A percentile compares a stretch with the other conserved stretches of the same genome.
These are phyloP conservation scores for Cyanoramphus novaezelandiae DNA, from an alignment of 2,113 vertebrate genomes.

Conservation along the genomic window DNA sequence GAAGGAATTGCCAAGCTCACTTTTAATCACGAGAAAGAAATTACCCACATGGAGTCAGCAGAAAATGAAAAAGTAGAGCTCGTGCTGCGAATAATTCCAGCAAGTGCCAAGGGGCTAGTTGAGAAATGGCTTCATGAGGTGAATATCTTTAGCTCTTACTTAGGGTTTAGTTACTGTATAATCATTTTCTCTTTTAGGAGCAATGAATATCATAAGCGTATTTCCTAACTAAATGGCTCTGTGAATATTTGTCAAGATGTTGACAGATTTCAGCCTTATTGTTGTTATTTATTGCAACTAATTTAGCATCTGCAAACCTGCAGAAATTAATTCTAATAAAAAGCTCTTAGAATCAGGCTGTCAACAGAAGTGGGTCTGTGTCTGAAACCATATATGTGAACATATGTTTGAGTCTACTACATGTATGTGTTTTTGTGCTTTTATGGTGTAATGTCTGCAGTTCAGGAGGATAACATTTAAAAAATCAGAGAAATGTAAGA, in stretches of 20 bases:
- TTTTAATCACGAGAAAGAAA: constrained; percentile 80
- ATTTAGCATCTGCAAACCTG: constrained; percentile 48
- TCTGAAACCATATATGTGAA: constrained; percentile 45
- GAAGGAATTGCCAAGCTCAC: constrained; percentile 79
- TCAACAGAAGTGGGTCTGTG: constrained; percentile 18
- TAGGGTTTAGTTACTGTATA: constrained; percentile 72
- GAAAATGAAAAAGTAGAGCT: constrained; percentile 81
- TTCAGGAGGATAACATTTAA: neutral
- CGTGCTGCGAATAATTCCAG: constrained; percentile 77
- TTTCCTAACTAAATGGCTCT: constrained; percentile 55
- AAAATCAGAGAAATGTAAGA: neutral
- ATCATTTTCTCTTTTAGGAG: constrained; percentile 77
- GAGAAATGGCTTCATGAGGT: constrained; percentile 83
- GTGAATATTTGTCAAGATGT: constrained; percentile 53
- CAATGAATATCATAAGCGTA: constrained; percentile 48
- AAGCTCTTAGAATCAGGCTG: neutral
- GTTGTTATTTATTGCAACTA: constrained; percentile 60
- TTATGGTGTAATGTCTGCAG: constrained; percentile 29
- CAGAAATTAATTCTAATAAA: constrained; percentile 20
- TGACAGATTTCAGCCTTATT: constrained; percentile 44
- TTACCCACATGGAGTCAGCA: constrained; percentile 80
- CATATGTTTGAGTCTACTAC: constrained; percentile 53
- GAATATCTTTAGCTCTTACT: constrained; percentile 80
- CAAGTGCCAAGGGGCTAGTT: constrained; percentile 81
- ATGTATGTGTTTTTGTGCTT: constrained; percentile 64